A percentile compares a stretch with the other conserved stretches of the same genome.
Evolutionary conservation across 2,113 vertebrate genomes (phyloP).

Genomic region (Calidris pygmaea): DNA sequence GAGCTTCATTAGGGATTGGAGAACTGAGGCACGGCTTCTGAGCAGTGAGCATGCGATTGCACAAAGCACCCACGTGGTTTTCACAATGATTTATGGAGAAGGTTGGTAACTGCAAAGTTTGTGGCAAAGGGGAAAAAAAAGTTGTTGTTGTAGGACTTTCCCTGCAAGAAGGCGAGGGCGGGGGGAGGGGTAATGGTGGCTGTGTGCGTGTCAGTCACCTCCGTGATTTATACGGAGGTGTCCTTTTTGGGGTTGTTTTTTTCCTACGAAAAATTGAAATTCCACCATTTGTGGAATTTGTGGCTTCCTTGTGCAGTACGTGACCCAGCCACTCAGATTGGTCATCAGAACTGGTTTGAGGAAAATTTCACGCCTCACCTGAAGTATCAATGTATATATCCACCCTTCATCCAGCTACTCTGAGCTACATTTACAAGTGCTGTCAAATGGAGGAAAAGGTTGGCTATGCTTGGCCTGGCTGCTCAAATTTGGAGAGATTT

Average conservation of each 20-base stretch:
- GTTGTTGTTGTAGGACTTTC: background rate
- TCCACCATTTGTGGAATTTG: background rate
- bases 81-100: background rate
- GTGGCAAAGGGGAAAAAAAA: background rate
- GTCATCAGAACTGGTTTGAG: background rate
- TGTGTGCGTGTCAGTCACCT: background rate
- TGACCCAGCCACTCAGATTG: background rate
- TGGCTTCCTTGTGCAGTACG: background rate
- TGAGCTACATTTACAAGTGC: accelerated
- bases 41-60: accelerated
- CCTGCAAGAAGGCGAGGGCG: accelerated
- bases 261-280: background rate
- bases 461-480: background rate
- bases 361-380: background rate
- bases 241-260: background rate
- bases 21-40: background rate
- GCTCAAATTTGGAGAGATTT: background rate
- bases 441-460: background rate
- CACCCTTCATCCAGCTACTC: background rate
- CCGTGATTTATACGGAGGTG: background rate
- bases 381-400: background rate
- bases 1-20: background rate
- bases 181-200: background rate
- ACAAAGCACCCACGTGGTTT: accelerated
- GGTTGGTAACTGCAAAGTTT: background rate